Base-by-base conservation (phyloP, 2,888 invertebrate species). In the Stenurella melanura region DNA sequence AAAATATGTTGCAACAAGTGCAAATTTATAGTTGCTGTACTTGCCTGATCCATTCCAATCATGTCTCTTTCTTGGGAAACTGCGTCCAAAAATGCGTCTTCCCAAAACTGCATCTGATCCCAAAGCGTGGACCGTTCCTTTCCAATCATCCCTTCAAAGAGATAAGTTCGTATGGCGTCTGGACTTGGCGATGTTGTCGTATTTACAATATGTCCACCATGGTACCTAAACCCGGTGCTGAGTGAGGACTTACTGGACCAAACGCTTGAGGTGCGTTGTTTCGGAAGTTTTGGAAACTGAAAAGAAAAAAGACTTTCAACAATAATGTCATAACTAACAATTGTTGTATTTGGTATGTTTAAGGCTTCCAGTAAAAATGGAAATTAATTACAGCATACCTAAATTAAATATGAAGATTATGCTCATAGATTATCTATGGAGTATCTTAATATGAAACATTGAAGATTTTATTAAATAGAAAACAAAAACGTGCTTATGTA, bases 81-180 rank as follows among this genome's bases (percentile, higher is more conserved):
- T 0, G 99, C 98, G 90, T 99, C 99, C 74, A 99, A 91, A 88
- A 99, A 99, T 0, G 98, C 96, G 88, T 99, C 99, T 89, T 99
- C 99, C 99, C 99, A 99, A 90, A 99, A 99, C 87, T 98, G 97
- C 96, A 98, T 97, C 91, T 99, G 98, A 90, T 99, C 98, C 99
- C 99, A 99, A 38, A 99, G 90, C 74, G 93, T 93, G 1, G 96
- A 95, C 82, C 98, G 90, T 80, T 97, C 96, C 89, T 97, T 97
- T 86, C 94, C 93, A 81, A 94, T 89, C 71, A 94, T 90, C 86
- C 97, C 97, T 90, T 98, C 98, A 88, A 97, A 98, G 10, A 98
- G 91, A 88, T 98, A 98, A 0, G 96, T 96, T 80, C 98, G 92
- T 0, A 95, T 94, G 26, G 95, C 94, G 82, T 98, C 98, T 0